Evolutionary conservation across 2,888 invertebrate genomes (phyloP).

Genomic region (Aromia moschata): DNA sequence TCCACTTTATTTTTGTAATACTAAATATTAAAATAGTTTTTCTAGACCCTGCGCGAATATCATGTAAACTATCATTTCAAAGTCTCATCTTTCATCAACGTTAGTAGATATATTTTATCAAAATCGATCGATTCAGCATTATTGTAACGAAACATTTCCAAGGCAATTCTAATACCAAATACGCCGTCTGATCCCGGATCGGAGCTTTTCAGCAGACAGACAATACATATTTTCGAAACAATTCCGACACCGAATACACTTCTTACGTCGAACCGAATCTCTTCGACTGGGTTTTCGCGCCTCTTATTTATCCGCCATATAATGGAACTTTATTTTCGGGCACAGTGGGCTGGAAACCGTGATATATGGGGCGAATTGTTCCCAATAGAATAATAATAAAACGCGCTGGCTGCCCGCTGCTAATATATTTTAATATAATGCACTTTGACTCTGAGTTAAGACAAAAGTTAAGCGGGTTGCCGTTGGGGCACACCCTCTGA

Average conservation of each 20-base stretch:
- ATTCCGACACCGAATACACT: not conserved
- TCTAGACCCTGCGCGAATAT: too few relatives aligned
- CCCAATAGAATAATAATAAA: slow-evolving; percentile 9
- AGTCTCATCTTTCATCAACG: too few relatives aligned
- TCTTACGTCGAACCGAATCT: not conserved
- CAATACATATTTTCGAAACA: not conserved
- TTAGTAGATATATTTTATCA: too few relatives aligned
- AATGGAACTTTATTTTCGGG: slow-evolving; percentile 1
- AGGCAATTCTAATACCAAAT: not conserved
- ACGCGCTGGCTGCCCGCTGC: not conserved
- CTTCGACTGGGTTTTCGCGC: not conserved
- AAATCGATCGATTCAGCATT: too few relatives aligned
- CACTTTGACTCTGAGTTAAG: not conserved
- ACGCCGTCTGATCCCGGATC: not conserved
- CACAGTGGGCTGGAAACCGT: slow-evolving; percentile 5
- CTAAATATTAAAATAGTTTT: too few relatives aligned
- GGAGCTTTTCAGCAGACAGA: not conserved
- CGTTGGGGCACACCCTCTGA: too few relatives aligned
- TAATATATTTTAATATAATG: slow-evolving; percentile 13
- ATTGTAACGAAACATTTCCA: not conserved
- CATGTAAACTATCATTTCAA: too few relatives aligned
- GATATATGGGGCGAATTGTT: slow-evolving; percentile 1
- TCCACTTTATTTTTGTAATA: too few relatives aligned
- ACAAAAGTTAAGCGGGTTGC: not conserved
- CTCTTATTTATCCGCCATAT: slow-evolving; percentile 1